These are phyloP conservation scores for Spilosoma lubricipeda DNA, from an alignment of 2,888 invertebrate genomes.

Conservation along the genomic window DNA sequence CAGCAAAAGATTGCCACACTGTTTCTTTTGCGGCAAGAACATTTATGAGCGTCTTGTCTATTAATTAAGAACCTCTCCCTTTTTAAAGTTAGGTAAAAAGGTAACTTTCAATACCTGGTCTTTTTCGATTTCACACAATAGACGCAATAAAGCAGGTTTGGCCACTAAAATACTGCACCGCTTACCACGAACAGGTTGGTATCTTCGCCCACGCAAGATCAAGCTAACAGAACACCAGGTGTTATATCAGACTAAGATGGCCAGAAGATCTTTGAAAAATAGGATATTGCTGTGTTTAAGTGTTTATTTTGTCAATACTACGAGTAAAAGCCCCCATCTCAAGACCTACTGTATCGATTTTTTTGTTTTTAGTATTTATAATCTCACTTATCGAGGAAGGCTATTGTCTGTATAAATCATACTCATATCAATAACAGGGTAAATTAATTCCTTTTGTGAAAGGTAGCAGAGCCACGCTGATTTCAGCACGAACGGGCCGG, in stretches of 20 bases:
- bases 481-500: too few species aligned
- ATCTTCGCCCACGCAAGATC: constrained; percentile 10
- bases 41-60: background rate
- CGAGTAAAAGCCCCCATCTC: too few species aligned
- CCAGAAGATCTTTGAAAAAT: background rate
- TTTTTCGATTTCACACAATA: constrained; percentile 9
- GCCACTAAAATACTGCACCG: constrained; percentile 9
- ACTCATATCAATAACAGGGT: too few species aligned
- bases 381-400: too few species aligned
- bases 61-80: background rate
- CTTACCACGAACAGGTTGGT: constrained; percentile 10
- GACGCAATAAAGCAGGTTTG: constrained; percentile 7
- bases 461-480: too few species aligned
- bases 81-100: background rate
- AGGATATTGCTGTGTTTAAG: background rate
- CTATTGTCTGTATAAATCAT: too few species aligned
- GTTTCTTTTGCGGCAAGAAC: background rate
- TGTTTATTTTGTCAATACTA: too few species aligned
- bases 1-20: background rate
- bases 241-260: constrained; percentile 6
- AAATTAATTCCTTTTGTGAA: too few species aligned
- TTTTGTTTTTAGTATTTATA: too few species aligned
- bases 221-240: constrained; percentile 12
- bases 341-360: too few species aligned
- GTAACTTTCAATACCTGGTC: background rate